Percentiles rank a stretch among this genome's conserved stretches.
Conservation (phyloP, 2,797 vertebrate species). For the Falco cherrug region DNA sequence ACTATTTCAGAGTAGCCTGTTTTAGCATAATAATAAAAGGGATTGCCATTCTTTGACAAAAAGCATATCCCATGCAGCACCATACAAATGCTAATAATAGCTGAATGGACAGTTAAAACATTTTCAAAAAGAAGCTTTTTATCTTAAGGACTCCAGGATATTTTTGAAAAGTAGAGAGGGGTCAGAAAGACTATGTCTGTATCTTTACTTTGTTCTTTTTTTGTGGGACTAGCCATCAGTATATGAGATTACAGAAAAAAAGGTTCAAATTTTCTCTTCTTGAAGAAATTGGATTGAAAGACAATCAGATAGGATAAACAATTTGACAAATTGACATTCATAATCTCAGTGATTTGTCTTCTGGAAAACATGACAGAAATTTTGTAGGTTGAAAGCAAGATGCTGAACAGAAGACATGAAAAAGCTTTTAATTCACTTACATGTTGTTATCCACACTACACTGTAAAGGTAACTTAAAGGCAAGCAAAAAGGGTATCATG, state of each 20-base stretch:
- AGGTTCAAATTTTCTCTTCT: neutral
- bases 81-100: neutral
- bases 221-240: neutral
- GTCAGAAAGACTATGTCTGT: neutral
- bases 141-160: neutral
- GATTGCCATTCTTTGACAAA: neutral
- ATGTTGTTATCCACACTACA: neutral
- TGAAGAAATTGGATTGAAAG: neutral
- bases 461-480: neutral
- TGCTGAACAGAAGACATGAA: neutral
- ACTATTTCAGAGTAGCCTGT: neutral
- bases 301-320: neutral
- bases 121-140: neutral
- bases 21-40: neutral
- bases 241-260: neutral
- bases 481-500: neutral
- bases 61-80: neutral
- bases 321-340: neutral
- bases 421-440: neutral
- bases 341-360: neutral
- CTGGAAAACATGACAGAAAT: neutral
- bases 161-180: neutral
- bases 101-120: neutral
- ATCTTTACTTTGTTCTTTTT: neutral
- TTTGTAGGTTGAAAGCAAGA: neutral